Percentiles rank a stretch among this genome's conserved stretches.
Evolutionary conservation across 2,888 invertebrate genomes (phyloP).

Genomic region (Leptopilina myrica): DNA sequence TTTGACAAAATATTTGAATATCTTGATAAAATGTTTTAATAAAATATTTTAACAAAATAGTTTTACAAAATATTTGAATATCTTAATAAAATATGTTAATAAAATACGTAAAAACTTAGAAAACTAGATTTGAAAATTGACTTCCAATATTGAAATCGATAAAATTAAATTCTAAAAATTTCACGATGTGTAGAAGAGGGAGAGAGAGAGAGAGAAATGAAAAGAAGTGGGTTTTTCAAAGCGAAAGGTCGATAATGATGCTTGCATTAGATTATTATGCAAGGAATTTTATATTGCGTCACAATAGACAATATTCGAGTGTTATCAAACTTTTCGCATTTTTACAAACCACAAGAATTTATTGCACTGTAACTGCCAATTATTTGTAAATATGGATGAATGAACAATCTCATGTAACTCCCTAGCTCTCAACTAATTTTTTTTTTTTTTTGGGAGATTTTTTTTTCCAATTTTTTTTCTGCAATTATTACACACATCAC

Average conservation of each 20-base stretch:
- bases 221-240: constrained; percentile 28
- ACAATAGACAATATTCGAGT: constrained; percentile 32
- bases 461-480: not conserved
- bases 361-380: constrained; percentile 19
- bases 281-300: constrained; percentile 31
- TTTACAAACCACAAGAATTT: constrained; percentile 24
- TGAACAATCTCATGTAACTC: constrained; percentile 1
- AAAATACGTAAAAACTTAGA: not conserved
- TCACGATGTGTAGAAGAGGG: constrained; percentile 30
- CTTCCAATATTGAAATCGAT: constrained; percentile 32
- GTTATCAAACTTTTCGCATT: constrained; percentile 38
- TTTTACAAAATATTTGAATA: no score
- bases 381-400: constrained; percentile 29
- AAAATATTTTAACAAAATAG: no score
- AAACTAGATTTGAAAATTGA: constrained; percentile 18
- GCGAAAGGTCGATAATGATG: constrained; percentile 38
- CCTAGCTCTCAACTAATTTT: not conserved
- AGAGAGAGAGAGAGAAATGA: not conserved
- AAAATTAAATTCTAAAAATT: constrained; percentile 13
- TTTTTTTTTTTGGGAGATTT: not conserved
- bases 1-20: no score
- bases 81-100: no score
- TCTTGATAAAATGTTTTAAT: no score
- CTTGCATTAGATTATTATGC: constrained; percentile 40
- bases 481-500: not conserved